phyloP scores from a whole-genome alignment of 1,140 invertebrate species.

The Drosophila ohnishii region DNA sequence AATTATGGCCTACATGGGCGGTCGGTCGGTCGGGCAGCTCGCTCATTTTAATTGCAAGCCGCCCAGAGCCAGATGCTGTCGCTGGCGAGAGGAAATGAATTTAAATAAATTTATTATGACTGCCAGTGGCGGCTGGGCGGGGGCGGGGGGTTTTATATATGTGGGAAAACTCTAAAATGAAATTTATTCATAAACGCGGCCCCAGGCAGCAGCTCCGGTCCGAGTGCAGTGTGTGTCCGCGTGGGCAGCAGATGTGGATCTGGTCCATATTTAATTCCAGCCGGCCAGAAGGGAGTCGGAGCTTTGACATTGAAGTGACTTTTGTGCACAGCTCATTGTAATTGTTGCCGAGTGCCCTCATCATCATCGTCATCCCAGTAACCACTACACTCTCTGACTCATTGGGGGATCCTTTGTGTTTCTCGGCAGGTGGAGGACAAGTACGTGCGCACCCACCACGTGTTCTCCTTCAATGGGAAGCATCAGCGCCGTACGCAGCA shows the following conservation, averaged over 20 bases:
- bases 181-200: conserved; percentile 78
- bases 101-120: conserved; percentile 82
- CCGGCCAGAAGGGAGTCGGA: conserved; percentile 5
- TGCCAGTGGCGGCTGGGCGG: conserved; percentile 43
- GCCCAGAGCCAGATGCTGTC: conserved; percentile 43
- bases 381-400: background rate
- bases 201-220: conserved; percentile 26
- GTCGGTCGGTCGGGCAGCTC: conserved; percentile 51
- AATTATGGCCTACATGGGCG: conserved; percentile 75
- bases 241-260: conserved; percentile 29
- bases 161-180: conserved; percentile 78
- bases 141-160: conserved; percentile 42
- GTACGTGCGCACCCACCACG: conserved; percentile 79
- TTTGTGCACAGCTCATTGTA: conserved; percentile 48
- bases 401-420: conserved; percentile 12
- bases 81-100: conserved; percentile 65
- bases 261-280: conserved; percentile 68
- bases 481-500: conserved; percentile 74
- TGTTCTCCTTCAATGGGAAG: conserved; percentile 74
- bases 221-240: conserved; percentile 3
- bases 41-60: conserved; percentile 70
- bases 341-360: conserved; percentile 30
- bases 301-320: conserved; percentile 74
- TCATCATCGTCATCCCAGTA: background rate
- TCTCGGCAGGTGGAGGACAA: conserved; percentile 78